Evolutionary conservation across 2,797 vertebrate species (phyloP).

Genomic region (Enteromius anoplus): DNA sequence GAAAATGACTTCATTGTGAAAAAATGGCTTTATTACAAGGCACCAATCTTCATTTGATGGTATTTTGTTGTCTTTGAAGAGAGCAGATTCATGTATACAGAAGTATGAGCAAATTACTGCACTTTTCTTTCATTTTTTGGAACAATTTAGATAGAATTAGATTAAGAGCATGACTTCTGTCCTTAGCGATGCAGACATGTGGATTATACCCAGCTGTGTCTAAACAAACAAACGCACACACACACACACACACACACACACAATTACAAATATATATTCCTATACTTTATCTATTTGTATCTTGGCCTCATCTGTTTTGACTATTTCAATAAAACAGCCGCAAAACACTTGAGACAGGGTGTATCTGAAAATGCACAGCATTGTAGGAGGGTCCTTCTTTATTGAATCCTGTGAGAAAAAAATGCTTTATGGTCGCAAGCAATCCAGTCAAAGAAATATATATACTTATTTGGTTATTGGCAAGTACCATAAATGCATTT

Average conservation of each 20-base stretch:
- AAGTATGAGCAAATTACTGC: conserved; percentile 91
- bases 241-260: background rate
- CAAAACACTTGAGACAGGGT: conserved; percentile 1
- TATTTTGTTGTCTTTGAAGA: conserved; percentile 91
- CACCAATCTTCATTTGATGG: conserved; percentile 80
- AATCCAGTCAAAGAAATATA: background rate
- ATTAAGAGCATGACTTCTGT: conserved; percentile 83
- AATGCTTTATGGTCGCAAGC: conserved; percentile 8
- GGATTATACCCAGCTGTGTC: conserved; percentile 54
- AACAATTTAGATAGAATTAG: conserved; percentile 90
- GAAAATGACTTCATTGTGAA: conserved; percentile 85
- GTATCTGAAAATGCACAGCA: conserved; percentile 20
- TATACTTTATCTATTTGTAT: conserved; percentile 40
- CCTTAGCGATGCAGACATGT: conserved; percentile 81
- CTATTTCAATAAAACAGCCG: conserved; percentile 5
- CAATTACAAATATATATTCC: conserved; percentile 41
- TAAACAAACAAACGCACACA: conserved; percentile 23
- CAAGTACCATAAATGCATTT: background rate
- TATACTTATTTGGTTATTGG: background rate
- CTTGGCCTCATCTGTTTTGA: conserved; percentile 32
- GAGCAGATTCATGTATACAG: conserved; percentile 76
- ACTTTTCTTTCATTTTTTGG: conserved; percentile 94
- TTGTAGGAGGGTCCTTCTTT: conserved; percentile 11
- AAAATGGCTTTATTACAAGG: conserved; percentile 89
- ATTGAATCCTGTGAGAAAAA: background rate